A percentile compares a stretch with the other conserved stretches of the same genome.
Evolutionary conservation across 2,888 invertebrate species (phyloP).

Genomic region (Scaptodrosophila latifasciaeformis): DNA sequence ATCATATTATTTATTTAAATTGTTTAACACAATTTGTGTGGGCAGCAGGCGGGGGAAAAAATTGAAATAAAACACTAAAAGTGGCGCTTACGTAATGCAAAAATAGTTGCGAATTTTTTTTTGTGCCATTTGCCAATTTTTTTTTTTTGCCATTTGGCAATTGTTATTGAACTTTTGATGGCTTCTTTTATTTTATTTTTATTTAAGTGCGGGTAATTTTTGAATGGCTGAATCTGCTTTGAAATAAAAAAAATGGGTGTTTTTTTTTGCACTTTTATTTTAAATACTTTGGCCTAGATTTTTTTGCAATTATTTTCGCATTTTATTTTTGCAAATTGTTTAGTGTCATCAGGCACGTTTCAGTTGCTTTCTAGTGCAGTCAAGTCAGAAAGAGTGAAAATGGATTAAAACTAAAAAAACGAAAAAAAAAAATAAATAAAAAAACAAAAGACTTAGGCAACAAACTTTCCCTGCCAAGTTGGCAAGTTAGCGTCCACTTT

Average conservation of each 20-base stretch:
- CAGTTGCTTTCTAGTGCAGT: slow-evolving; percentile 43
- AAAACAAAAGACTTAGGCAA: slow-evolving; percentile 35
- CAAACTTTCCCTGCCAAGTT: slow-evolving; percentile 41
- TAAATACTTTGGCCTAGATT: no score
- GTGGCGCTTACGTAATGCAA: slow-evolving; percentile 42
- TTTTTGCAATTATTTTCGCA: background rate
- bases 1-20: slow-evolving; percentile 50
- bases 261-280: no score
- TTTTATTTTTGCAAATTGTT: background rate
- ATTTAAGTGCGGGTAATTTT: no score
- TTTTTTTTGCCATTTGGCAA: no score
- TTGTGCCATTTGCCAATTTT: background rate
- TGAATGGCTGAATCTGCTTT: slow-evolving; percentile 33
- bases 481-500: background rate
- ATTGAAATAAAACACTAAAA: slow-evolving; percentile 12
- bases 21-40: slow-evolving; percentile 52
- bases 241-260: slow-evolving; percentile 29
- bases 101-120: slow-evolving; percentile 17
- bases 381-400: slow-evolving; percentile 39
- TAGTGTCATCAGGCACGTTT: slow-evolving; percentile 40
- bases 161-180: background rate
- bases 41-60: slow-evolving; percentile 23
- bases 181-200: slow-evolving; percentile 4
- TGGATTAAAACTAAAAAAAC: slow-evolving; percentile 26
- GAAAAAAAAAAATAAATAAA: background rate